A percentile compares a stretch with the other conserved stretches of the same genome.
Evolutionary conservation across 2,797 vertebrate species (phyloP).

Genomic region (Bradypodion pumilum): DNA sequence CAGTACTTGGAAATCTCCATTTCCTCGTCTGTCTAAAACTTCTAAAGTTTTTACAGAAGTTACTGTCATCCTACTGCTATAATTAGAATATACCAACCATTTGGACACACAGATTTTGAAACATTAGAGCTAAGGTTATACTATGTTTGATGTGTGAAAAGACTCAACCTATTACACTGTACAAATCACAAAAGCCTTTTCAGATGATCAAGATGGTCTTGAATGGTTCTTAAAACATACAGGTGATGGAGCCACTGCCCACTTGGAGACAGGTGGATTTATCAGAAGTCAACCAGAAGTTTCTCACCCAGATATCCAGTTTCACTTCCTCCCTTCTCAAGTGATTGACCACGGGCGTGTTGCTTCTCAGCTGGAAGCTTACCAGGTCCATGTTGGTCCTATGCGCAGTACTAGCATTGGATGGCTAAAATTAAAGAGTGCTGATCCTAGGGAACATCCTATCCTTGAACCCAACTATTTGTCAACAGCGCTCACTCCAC

Average conservation of each 20-base stretch:
- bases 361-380: slow-evolving; percentile 86
- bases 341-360: slow-evolving; percentile 94
- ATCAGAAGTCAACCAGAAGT: slow-evolving; percentile 86
- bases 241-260: slow-evolving; percentile 93
- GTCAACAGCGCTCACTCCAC: too few species aligned
- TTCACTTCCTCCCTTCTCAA: slow-evolving; percentile 95
- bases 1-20: slow-evolving; percentile 34
- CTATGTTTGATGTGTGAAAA: not conserved
- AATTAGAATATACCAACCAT: not conserved
- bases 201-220: too few species aligned
- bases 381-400: slow-evolving; percentile 95
- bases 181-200: too few species aligned
- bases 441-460: slow-evolving; percentile 87
- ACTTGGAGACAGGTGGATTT: slow-evolving; percentile 95
- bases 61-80: not conserved
- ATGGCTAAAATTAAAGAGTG: slow-evolving; percentile 90
- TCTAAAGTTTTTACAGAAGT: not conserved
- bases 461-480: slow-evolving; percentile 94
- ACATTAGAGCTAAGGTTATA: not conserved
- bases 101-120: not conserved
- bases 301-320: slow-evolving; percentile 92
- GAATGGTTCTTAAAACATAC: too few species aligned
- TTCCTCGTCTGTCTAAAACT: slow-evolving; percentile 33
- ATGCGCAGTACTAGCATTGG: slow-evolving; percentile 90
- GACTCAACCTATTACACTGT: too few species aligned